A percentile compares a stretch with the other conserved stretches of the same genome.
Evolutionary conservation across 2,888 invertebrate genomes (phyloP).

Genomic region (Campoplex nolae): DNA sequence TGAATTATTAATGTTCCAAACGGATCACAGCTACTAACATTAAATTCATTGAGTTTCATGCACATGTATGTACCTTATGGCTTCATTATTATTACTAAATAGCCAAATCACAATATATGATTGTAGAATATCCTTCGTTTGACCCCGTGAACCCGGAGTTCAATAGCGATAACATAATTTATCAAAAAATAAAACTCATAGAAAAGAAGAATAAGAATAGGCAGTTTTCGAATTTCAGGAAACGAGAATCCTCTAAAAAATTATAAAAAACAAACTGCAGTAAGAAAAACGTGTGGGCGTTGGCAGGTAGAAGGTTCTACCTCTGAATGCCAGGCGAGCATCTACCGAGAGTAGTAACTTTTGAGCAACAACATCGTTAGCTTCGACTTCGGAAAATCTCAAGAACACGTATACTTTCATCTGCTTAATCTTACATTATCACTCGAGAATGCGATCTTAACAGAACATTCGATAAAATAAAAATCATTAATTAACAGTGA

Average conservation of each 20-base stretch:
- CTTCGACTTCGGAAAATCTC: not conserved
- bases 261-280: not conserved
- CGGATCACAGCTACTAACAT: not conserved
- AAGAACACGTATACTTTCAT: not conserved
- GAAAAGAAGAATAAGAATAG: not conserved
- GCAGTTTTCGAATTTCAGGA: not conserved
- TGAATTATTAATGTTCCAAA: not conserved
- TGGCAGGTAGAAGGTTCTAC: slow-evolving; percentile 80
- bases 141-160: not conserved
- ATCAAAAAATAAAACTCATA: not conserved
- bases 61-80: not conserved
- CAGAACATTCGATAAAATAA: not conserved
- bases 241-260: not conserved
- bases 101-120: not conserved
- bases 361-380: slow-evolving; percentile 11
- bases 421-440: not conserved
- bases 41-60: not conserved
- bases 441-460: not conserved
- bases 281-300: slow-evolving; percentile 79
- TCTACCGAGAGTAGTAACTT: slow-evolving; percentile 67
- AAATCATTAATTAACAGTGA: not conserved
- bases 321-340: slow-evolving; percentile 79
- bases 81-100: not conserved
- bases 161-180: not conserved
- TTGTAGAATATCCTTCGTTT: not conserved